Evolutionary conservation across 1,140 invertebrate species (phyloP).

Genomic region (Drosophila repleta): DNA sequence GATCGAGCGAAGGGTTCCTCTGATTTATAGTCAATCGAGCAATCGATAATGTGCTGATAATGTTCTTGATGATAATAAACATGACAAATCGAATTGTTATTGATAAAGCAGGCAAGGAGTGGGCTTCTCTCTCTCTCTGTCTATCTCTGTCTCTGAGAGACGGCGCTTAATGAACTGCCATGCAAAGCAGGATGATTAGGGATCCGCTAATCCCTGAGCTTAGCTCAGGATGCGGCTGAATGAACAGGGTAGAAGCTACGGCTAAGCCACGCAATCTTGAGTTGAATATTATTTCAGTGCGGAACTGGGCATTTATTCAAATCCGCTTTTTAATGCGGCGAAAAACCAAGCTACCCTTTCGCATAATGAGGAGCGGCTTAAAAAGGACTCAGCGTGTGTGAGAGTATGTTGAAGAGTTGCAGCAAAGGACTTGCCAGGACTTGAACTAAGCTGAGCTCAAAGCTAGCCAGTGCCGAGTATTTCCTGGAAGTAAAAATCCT

Average conservation of each 20-base stretch:
- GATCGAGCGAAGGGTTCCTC: slow-evolving; percentile 41
- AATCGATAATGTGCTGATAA: slow-evolving; percentile 42
- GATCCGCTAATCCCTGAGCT: slow-evolving; percentile 24
- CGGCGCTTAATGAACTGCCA: slow-evolving; percentile 40
- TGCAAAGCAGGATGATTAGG: slow-evolving; percentile 31
- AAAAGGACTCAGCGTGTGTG: slow-evolving; percentile 18
- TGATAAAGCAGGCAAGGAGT: background rate
- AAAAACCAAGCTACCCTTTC: slow-evolving; percentile 48
- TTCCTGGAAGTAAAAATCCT: slow-evolving; percentile 9
- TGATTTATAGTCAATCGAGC: slow-evolving; percentile 66
- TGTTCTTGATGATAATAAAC: slow-evolving; percentile 50
- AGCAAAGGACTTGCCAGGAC: slow-evolving; percentile 26
- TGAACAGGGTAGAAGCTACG: slow-evolving; percentile 18
- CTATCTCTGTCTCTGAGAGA: background rate
- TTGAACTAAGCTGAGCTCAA: slow-evolving; percentile 18
- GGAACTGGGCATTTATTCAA: slow-evolving; percentile 33
- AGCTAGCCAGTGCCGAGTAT: background rate
- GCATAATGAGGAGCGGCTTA: slow-evolving; percentile 46
- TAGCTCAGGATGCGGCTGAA: slow-evolving; percentile 31
- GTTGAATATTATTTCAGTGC: slow-evolving; percentile 14
- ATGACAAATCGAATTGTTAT: slow-evolving; percentile 52
- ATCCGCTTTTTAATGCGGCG: slow-evolving; percentile 59
- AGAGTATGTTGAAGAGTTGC: slow-evolving; percentile 46
- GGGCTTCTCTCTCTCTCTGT: no score
- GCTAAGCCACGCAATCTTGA: slow-evolving; percentile 53